Base-by-base conservation (phyloP, 2,888 invertebrate species). In the Amorpha juglandis region DNA sequence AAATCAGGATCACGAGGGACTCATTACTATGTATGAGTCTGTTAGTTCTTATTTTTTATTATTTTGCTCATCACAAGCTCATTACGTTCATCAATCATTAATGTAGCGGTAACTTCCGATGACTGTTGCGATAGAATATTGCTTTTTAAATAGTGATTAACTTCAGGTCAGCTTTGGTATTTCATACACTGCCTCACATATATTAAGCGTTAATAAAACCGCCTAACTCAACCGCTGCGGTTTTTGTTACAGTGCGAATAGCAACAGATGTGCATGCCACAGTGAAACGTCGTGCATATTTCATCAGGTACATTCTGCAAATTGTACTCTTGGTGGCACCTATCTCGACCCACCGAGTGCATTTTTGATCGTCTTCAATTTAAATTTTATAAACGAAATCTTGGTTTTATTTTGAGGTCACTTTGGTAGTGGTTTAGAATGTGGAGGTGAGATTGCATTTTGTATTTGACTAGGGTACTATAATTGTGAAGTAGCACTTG, bases 251-350 rank as follows among this genome's bases (percentile, higher is more conserved):
- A 50, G 58, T 58, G 38, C 58, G 58, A 58, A 58, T 0, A 19
- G 7, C 45, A n/a, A 16, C 64, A 45, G 52, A 53, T 64, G 52
- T 64, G 53, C 64, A 53, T 64, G 64, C 53, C 64, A 64, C 45
- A 52, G 58, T 42, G 27, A 58, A 64, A 53, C 27, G 33, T 35
- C 63, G 52, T 64, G 64, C 64, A 64, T 64, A 47, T 64, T 64
- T 64, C 64, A 64, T 53, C 52, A 64, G 64, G 53, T 53, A 64
- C 64, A 64, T 64, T 64, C 64, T 64, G 33, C 64, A 64, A 45
- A 64, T 64, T 64, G 64, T 45, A 45, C 53, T 58, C 58, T 58
- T 42, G 58, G 58, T 58, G 42, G 58, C 58, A 58, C 58, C 58
- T 58, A 58, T 38, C 38, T 38, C 53, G 64, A n/a, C 27, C 27